Conservation (phyloP, 35 echinoderm and acorn worm species). For the Lytechinus variegatus region DNA sequence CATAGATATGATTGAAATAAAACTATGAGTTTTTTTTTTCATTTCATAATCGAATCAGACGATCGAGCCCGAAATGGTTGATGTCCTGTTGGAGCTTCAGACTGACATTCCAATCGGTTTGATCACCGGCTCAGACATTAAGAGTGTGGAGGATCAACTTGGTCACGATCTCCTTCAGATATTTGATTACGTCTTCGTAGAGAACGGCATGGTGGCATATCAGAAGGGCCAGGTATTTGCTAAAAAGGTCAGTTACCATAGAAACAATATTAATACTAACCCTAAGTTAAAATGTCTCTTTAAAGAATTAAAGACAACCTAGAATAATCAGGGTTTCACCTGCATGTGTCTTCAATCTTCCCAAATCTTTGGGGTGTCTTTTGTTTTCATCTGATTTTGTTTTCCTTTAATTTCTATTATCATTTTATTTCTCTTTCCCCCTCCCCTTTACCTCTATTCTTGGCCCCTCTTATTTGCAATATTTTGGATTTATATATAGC, state of each 20-base stretch:
- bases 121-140: conserved; percentile 34
- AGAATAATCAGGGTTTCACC: no score
- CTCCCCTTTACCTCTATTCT: not conserved
- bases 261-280: not conserved
- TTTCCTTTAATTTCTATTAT: not conserved
- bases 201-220: conserved; percentile 31
- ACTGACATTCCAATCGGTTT: not conserved
- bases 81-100: conserved; percentile 37
- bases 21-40: no score
- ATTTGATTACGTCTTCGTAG: conserved; percentile 40
- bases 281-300: not conserved
- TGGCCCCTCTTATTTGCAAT: not conserved
- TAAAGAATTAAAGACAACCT: not conserved
- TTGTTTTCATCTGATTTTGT: not conserved
- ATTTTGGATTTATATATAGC: no score
- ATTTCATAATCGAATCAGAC: not conserved
- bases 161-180: conserved; percentile 23
- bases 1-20: no score
- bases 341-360: no score
- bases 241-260: conserved; percentile 15
- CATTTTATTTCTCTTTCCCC: not conserved
- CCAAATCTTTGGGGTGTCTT: no score
- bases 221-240: conserved; percentile 8
- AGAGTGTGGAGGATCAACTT: conserved; percentile 38
- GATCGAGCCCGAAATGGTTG: conserved; percentile 13